Conservation (phyloP, 2,113 vertebrate species). For the Laticauda laticaudata region DNA sequence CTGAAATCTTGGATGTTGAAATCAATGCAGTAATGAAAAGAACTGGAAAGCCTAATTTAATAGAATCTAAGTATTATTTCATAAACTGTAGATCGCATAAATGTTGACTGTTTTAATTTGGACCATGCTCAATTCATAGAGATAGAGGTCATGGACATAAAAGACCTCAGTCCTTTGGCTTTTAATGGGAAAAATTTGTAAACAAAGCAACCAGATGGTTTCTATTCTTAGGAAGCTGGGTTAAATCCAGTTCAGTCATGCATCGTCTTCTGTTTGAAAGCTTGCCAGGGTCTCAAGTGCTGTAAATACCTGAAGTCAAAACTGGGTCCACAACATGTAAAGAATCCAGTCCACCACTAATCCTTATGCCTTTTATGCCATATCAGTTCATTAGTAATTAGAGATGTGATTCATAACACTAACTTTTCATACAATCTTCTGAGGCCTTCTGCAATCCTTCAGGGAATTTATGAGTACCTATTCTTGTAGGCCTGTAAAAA, state of each 20-base stretch:
- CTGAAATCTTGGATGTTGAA: background rate
- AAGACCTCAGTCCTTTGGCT: background rate
- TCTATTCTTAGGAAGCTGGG: background rate
- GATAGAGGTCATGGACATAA: background rate
- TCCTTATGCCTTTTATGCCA: background rate
- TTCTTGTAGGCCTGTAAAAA: background rate
- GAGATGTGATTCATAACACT: background rate
- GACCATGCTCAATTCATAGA: background rate
- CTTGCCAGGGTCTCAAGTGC: background rate
- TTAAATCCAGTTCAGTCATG: background rate
- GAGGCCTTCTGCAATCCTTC: background rate
- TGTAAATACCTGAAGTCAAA: background rate
- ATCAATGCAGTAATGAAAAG: background rate
- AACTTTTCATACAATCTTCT: background rate
- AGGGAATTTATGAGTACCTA: background rate
- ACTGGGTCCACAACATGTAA: background rate
- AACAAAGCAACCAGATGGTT: background rate
- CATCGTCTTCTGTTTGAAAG: background rate
- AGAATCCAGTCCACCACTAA: background rate
- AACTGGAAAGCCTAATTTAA: background rate
- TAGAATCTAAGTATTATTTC: background rate
- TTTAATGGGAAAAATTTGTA: background rate
- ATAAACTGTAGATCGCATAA: background rate
- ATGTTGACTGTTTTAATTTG: background rate
- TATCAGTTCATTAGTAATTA: background rate